These are phyloP conservation scores for Pogonognathellus flavescens DNA, from an alignment of 1,140 invertebrate species.

Conservation along the genomic window DNA sequence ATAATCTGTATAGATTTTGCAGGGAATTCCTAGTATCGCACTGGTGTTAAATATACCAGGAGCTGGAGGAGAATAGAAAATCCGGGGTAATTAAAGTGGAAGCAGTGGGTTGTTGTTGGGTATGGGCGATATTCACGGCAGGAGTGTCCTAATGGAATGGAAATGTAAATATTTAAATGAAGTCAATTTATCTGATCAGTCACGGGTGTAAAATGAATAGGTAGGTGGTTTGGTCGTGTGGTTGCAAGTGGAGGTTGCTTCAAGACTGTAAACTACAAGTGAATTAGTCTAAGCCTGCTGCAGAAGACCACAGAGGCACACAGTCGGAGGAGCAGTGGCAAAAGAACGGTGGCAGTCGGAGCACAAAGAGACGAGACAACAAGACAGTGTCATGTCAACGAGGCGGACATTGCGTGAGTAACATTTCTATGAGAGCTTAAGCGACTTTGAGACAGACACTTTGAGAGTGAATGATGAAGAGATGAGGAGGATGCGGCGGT, in stretches of 20 bases:
- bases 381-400: conserved; percentile 28
- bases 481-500: conserved; percentile 20
- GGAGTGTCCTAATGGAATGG: neutral
- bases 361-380: neutral
- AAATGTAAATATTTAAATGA: conserved; percentile 45
- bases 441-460: conserved; percentile 28
- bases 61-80: too few relatives aligned
- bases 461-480: conserved; percentile 48
- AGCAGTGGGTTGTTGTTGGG: neutral
- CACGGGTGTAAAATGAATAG: neutral
- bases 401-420: conserved; percentile 45
- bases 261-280: too few relatives aligned
- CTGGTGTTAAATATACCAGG: too few relatives aligned
- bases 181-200: conserved; percentile 22
- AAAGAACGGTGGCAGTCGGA: too few relatives aligned
- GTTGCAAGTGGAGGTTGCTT: too few relatives aligned
- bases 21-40: too few relatives aligned
- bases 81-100: neutral
- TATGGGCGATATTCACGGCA: neutral
- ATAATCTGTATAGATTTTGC: too few relatives aligned
- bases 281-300: too few relatives aligned
- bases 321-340: too few relatives aligned
- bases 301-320: too few relatives aligned
- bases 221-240: too few relatives aligned
- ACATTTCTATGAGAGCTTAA: conserved; percentile 32